Conservation (phyloP, 2,113 vertebrate species). For the Spheniscus mendiculus region DNA sequence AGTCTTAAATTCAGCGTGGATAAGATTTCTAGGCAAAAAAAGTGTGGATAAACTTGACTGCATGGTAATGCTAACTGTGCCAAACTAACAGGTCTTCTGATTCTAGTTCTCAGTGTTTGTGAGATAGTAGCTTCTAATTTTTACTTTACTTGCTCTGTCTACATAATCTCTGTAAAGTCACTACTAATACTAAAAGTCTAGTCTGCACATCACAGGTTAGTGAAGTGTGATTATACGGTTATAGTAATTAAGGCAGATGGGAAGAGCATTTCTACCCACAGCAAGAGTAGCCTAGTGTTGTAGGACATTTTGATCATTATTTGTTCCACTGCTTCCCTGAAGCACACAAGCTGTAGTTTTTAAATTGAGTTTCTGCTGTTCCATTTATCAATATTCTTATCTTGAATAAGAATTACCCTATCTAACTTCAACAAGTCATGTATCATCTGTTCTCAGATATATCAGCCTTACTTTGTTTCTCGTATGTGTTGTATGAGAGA, state of each 20-base stretch:
- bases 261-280: background rate
- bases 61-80: background rate
- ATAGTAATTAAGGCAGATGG: background rate
- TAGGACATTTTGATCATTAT: background rate
- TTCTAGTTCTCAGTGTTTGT: background rate
- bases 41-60: background rate
- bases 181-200: background rate
- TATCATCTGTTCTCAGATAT: background rate
- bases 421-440: background rate
- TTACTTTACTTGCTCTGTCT: background rate
- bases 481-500: background rate
- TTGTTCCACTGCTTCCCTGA: background rate
- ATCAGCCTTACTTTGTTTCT: background rate
- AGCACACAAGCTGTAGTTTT: background rate
- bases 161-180: background rate
- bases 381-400: background rate
- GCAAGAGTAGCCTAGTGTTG: background rate
- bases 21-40: background rate
- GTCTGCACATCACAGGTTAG: background rate
- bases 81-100: slow-evolving; percentile 17
- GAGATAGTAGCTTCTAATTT: background rate
- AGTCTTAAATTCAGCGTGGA: background rate
- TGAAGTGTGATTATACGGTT: background rate
- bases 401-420: background rate
- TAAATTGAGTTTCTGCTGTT: background rate